Base-by-base conservation (phyloP, 2,113 vertebrate genomes). In the Perca fluviatilis region DNA sequence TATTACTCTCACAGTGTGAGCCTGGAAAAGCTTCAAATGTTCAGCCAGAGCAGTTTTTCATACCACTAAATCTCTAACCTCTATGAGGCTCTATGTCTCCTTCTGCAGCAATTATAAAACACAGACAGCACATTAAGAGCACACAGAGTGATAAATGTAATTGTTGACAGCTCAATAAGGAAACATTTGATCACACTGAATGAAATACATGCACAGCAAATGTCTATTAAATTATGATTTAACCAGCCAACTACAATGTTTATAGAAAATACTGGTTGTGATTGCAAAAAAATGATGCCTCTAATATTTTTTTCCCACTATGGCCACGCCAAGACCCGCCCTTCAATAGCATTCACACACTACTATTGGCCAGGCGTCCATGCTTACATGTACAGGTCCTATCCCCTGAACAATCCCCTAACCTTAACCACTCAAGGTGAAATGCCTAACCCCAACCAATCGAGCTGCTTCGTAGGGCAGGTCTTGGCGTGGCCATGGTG, bases 1-100 rank as follows among this genome's bases (percentile, higher is more conserved):
- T 65, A 51, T 88, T 84, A 68, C 25, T 63, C 66, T 63, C 36
- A 2, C 63, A 76, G 68, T 75, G 65, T 60, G 71, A 80, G 15
- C 50, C 72, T 78, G 69, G 57, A 58, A 68, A 67, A 9, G 10
- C 23, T 46, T 86, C 36, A 79, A 46, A 74, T 68, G 64, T 79
- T 82, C 43, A 77, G 23, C 53, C 12, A n/a, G 21, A 82, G 61
- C 0, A 27, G 69, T 58, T 78, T 80, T 19, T 80, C 23, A 68
- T 36, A 10, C 25, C 12, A 25, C 40, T 56, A 66, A 65, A 79
- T 53, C 33, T 16, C 53, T 40, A 75, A 68, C 27, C 25, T 76
- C 25, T 62, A 13, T 46, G 27, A 47, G 40, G 40, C 83, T 70
- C 14, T 16, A 0, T 6, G 15, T 25, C 19, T 74, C 60, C 36